Evolutionary conservation across 2,113 vertebrate genomes (phyloP), one percentile per base, ranked within the genome.

Genomic region (Empidonax traillii): DNA sequence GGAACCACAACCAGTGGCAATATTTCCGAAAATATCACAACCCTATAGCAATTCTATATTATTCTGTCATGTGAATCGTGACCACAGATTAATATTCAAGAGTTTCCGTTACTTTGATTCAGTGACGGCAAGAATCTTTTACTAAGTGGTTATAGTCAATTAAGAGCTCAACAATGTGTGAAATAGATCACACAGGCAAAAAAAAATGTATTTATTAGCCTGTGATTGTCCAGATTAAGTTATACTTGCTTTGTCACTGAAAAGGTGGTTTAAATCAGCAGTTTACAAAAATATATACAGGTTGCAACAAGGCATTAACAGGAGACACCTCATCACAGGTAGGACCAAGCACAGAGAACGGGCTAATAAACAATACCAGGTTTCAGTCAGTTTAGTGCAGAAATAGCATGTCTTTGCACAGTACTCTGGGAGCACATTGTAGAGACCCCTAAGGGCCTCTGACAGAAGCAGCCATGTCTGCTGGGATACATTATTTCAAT

Each of bases 121-220:
- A 85, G 30, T 69, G 89, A 87, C 30, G 73, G 62, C 1, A 1
- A 62, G 53, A 68, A 66, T 85, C 31, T 91, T 86, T 65, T 73
- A 88, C 46, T 80, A 87, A 82, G 58, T 24, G 31, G 73, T 72
- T 89, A 72, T 66, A 96, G 63, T 46, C 56, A 95, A 86, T 96
- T 95, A 95, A 89, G 80, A 93, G 53, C 61, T 69, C 86, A 92
- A 88, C 49, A 92, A 90, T 12, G 56, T 61, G 46, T 84, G 63
- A 96, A 92, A 81, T 2, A 92, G 30, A 90, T 90, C 59, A 80
- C 2, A 9, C 16, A 33, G 28, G 24, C 1, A 51, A 73, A 88
- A 92, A 76, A 25, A 41, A 24, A 52, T 6, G 41, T 28, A 89
- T 49, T 90, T 28, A 89, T 49, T 90, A 95, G 51, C 30, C 30